Percentiles rank a stretch among this genome's conserved stretches.
phyloP scores from a whole-genome alignment of 2,888 invertebrate species.

The Campoletis raptor region DNA sequence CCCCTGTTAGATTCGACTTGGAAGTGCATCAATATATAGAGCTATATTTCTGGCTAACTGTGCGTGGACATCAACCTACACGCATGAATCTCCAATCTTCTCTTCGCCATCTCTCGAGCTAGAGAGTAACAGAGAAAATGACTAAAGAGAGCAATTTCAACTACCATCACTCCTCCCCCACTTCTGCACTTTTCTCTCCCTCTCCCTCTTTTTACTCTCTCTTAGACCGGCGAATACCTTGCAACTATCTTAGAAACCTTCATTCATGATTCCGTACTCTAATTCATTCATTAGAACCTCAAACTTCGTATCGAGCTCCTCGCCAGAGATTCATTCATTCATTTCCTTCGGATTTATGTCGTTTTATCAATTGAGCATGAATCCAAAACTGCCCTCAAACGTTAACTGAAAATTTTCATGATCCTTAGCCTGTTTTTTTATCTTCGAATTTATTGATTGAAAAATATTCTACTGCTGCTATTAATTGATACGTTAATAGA shows the following conservation, averaged over 20 bases:
- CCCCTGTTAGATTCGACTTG: constrained; percentile 40
- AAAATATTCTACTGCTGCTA: not conserved
- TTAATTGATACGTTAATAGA: not conserved
- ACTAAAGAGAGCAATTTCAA: constrained; percentile 63
- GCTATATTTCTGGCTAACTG: constrained; percentile 20
- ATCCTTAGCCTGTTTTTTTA: not conserved
- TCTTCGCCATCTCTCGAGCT: constrained; percentile 34
- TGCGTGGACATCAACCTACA: constrained; percentile 52
- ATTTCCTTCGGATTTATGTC: constrained; percentile 1
- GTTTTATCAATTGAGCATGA: not conserved
- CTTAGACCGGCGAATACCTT: constrained; percentile 53
- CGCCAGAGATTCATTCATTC: constrained; percentile 50
- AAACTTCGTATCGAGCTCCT: constrained; percentile 53
- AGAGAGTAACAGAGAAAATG: constrained; percentile 42
- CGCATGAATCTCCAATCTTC: constrained; percentile 50
- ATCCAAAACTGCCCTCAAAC: not conserved
- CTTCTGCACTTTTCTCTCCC: constrained; percentile 66
- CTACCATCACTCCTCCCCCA: constrained; percentile 71
- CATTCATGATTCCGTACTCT: constrained; percentile 67
- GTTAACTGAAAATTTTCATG: not conserved
- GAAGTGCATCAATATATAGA: constrained; percentile 39
- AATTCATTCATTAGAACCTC: constrained; percentile 61
- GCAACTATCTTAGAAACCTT: constrained; percentile 52
- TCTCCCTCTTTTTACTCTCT: constrained; percentile 6
- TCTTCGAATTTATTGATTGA: not conserved